Conservation (phyloP, 2,888 invertebrate species). For the Hydroisotoma schaefferi region DNA sequence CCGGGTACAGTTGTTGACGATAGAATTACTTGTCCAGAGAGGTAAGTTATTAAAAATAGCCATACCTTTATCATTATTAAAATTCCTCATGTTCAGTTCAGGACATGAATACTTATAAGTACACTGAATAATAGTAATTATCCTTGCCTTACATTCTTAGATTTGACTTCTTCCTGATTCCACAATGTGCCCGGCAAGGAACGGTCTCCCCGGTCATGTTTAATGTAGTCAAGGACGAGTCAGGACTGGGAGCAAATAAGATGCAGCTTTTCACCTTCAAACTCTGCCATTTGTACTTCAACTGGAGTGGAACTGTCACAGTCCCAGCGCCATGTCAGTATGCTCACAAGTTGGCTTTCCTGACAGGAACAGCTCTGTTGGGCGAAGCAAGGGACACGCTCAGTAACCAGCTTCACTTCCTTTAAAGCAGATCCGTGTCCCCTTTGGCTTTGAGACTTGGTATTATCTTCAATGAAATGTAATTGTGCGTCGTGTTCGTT, state of each 20-base stretch:
- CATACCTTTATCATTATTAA: too few relatives aligned
- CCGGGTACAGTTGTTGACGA: conserved; percentile 88
- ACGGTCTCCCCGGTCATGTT: conserved; percentile 88
- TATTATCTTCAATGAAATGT: too few relatives aligned
- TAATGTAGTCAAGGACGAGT: conserved; percentile 74
- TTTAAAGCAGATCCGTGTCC: too few relatives aligned
- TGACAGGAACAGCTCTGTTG: conserved; percentile 49
- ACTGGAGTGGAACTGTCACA: conserved; percentile 67
- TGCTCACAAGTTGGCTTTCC: conserved; percentile 57
- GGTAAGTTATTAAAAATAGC: conserved; percentile 56
- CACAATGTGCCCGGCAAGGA: conserved; percentile 81
- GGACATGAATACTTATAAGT: too few relatives aligned
- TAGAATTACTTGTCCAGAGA: conserved; percentile 70
- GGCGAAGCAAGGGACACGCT: background rate
- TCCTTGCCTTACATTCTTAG: conserved; percentile 54
- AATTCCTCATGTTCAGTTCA: too few relatives aligned
- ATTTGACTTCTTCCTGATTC: conserved; percentile 86
- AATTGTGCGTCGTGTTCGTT: too few relatives aligned
- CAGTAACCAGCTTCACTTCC: conserved; percentile 15
- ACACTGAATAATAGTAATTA: too few relatives aligned
- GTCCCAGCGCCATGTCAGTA: conserved; percentile 59
- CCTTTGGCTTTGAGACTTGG: too few relatives aligned
- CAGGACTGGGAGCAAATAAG: conserved; percentile 66
- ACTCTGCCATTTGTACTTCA: conserved; percentile 83
- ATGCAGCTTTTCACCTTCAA: conserved; percentile 83